These are phyloP conservation scores for Dicyrtoma fusca DNA, from an alignment of 2,888 invertebrate species.

Conservation along the genomic window DNA sequence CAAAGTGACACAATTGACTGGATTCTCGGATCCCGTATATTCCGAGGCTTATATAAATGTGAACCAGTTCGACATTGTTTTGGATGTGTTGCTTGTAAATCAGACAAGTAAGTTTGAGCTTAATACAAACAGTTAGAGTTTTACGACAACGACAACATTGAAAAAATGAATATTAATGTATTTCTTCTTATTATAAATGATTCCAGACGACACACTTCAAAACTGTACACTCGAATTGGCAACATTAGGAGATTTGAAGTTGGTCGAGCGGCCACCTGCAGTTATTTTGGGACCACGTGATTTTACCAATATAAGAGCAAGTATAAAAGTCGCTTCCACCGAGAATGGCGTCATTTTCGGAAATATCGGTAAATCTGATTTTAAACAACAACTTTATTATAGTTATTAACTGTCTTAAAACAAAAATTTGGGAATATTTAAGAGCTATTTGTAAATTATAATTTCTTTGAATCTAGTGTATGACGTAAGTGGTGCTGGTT, in stretches of 20 bases:
- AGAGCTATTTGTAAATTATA: no score
- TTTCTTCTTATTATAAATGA: no score
- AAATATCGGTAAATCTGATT: conserved; percentile 76
- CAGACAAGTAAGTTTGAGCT: conserved; percentile 73
- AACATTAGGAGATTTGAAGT: conserved; percentile 86
- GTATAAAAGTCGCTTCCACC: conserved; percentile 98
- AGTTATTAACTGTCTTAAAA: no score
- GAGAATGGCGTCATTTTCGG: conserved; percentile 99
- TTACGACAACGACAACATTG: no score
- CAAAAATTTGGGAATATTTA: no score
- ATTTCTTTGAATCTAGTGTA: conserved; percentile 70
- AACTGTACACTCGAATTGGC: conserved; percentile 97
- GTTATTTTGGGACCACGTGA: conserved; percentile 95
- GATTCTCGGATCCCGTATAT: conserved; percentile 99
- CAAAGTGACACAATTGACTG: conserved; percentile 92
- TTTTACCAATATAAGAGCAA: conserved; percentile 97
- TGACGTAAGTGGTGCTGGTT: conserved; percentile 89
- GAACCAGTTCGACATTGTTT: conserved; percentile 96
- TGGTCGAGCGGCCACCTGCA: conserved; percentile 96
- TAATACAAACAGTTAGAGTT: no score
- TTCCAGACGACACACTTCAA: conserved; percentile 85
- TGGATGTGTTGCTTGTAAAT: conserved; percentile 97
- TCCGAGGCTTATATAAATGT: conserved; percentile 99
- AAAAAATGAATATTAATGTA: no score
- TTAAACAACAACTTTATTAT: background rate